These are phyloP conservation scores for Choloepus hoffmanni DNA, from an alignment of 2,113 vertebrate genomes.

Conservation along the genomic window DNA sequence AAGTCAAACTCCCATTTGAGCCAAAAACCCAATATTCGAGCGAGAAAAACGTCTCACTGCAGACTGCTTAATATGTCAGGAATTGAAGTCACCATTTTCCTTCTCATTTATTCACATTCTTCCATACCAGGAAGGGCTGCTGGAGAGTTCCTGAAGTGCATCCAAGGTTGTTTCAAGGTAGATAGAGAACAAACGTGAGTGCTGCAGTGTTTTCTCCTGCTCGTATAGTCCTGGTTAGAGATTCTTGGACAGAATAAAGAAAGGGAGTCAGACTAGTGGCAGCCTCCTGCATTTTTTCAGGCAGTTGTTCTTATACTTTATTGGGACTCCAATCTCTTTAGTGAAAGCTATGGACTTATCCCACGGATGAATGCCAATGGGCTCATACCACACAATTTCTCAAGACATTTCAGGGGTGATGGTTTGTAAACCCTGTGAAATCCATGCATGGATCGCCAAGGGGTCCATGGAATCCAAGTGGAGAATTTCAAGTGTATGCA, in stretches of 20 bases:
- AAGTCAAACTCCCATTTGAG: not conserved
- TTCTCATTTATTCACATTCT: not conserved
- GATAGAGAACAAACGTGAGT: not conserved
- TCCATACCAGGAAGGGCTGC: not conserved
- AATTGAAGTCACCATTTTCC: not conserved
- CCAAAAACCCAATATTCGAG: conserved; percentile 6
- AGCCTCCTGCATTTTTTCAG: not conserved
- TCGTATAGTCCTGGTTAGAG: rapidly evolving
- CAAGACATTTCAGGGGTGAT: not conserved
- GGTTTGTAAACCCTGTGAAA: not conserved
- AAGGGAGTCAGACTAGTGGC: no score
- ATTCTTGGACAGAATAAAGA: not conserved
- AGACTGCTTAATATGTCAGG: not conserved
- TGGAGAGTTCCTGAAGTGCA: no score
- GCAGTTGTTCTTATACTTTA: not conserved
- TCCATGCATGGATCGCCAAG: not conserved
- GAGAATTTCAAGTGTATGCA: not conserved
- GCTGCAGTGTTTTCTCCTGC: rapidly evolving
- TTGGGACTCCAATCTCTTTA: not conserved
- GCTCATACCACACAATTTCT: rapidly evolving
- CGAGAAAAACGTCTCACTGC: conserved; percentile 3
- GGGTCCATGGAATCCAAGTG: not conserved
- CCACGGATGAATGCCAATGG: no score
- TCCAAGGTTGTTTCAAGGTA: not conserved
- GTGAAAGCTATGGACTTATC: not conserved